phyloP scores from a whole-genome alignment of 2,888 invertebrate species.

The Hypomecis punctinalis region DNA sequence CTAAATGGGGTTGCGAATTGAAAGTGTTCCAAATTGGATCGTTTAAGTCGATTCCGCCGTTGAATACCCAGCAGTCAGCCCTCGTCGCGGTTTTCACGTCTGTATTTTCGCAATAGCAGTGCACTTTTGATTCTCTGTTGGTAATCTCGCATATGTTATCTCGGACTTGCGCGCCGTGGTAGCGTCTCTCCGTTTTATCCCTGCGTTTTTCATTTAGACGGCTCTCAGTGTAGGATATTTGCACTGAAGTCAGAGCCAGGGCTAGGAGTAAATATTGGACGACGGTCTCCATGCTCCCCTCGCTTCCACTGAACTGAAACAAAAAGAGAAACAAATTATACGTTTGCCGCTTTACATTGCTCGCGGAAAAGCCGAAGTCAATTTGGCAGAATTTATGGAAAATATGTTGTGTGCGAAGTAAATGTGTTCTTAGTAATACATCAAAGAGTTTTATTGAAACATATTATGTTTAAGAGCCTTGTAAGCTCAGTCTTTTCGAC shows the following conservation, averaged over 20 bases:
- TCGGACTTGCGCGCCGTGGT: constrained; percentile 70
- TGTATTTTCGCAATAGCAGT: constrained; percentile 88
- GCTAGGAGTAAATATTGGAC: constrained; percentile 82
- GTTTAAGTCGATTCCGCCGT: constrained; percentile 87
- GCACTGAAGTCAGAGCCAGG: constrained; percentile 80
- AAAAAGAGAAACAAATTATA: constrained; percentile 63
- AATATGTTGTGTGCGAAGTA: neutral
- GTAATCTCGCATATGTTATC: constrained; percentile 86
- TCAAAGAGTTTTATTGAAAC: neutral
- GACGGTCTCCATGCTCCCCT: constrained; percentile 74
- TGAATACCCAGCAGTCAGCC: constrained; percentile 92
- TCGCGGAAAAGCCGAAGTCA: neutral
- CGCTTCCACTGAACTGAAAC: constrained; percentile 70
- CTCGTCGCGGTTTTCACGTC: constrained; percentile 85
- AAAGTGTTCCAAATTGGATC: constrained; percentile 91
- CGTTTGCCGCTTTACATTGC: constrained; percentile 34
- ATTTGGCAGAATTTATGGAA: constrained; percentile 1
- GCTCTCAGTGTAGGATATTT: constrained; percentile 83
- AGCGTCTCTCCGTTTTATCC: constrained; percentile 79
- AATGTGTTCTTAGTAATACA: neutral
- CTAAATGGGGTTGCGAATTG: constrained; percentile 88
- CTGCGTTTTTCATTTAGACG: constrained; percentile 83
- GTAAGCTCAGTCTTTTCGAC: neutral
- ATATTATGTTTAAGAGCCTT: neutral
- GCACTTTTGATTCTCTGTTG: constrained; percentile 83